Conservation (phyloP, 2,888 invertebrate genomes). For the Ligdia adustata region DNA sequence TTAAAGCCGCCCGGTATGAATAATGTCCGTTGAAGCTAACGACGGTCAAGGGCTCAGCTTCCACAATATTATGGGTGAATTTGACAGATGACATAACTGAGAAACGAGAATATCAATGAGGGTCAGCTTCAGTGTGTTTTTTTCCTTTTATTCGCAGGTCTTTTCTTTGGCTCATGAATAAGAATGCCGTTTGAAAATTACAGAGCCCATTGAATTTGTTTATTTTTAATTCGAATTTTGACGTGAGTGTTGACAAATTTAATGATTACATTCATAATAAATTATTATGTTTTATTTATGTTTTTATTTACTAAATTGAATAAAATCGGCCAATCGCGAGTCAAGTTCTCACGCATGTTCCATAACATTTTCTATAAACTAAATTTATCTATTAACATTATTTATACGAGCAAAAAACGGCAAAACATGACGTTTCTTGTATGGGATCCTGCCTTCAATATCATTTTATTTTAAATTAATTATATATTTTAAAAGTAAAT, state of each 20-base stretch:
- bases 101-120: slow-evolving; percentile 39
- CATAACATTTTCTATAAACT: too few species aligned
- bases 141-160: slow-evolving; percentile 25
- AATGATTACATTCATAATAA: not conserved
- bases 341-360: too few species aligned
- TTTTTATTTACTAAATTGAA: too few species aligned
- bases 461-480: too few species aligned
- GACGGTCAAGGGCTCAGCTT: slow-evolving; percentile 39
- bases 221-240: not conserved
- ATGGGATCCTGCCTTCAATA: too few species aligned
- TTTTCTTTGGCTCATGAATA: slow-evolving; percentile 26
- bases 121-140: slow-evolving; percentile 28
- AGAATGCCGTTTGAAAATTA: slow-evolving; percentile 10
- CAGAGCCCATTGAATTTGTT: slow-evolving; percentile 10
- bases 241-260: not conserved
- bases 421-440: too few species aligned
- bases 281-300: too few species aligned
- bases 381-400: too few species aligned
- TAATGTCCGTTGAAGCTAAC: slow-evolving; percentile 38
- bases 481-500: too few species aligned
- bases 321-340: too few species aligned
- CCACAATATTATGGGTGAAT: slow-evolving; percentile 40
- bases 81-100: slow-evolving; percentile 40
- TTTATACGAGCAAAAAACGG: too few species aligned
- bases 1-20: slow-evolving; percentile 36